Percentiles rank a stretch among this genome's conserved stretches.
Conservation (phyloP, 2,888 invertebrate genomes). For the Latheticus oryzae region DNA sequence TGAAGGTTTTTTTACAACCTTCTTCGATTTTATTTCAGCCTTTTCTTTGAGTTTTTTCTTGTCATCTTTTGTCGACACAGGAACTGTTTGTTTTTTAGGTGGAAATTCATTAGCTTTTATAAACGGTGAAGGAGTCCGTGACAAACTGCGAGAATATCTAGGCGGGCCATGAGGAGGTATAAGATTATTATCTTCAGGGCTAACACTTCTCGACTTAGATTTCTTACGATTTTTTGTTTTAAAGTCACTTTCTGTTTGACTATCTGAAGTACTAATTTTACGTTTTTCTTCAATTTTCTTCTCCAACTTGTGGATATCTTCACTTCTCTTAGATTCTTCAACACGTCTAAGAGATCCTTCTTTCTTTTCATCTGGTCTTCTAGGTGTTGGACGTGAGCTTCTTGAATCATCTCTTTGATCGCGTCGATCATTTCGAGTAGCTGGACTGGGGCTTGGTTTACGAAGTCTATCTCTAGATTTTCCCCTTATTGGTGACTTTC, state of each 20-base stretch:
- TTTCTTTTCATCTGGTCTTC: slow-evolving; percentile 47
- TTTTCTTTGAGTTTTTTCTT: slow-evolving; percentile 66
- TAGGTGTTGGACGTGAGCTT: slow-evolving; percentile 38
- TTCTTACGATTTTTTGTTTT: slow-evolving; percentile 56
- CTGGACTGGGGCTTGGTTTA: slow-evolving; percentile 62
- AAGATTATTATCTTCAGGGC: slow-evolving; percentile 57
- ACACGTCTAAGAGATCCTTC: slow-evolving; percentile 65
- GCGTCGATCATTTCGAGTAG: slow-evolving; percentile 45
- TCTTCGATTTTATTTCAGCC: slow-evolving; percentile 57
- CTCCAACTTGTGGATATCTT: slow-evolving; percentile 44
- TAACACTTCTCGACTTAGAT: slow-evolving; percentile 61
- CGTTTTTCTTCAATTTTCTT: slow-evolving; percentile 48
- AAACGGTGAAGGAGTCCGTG: slow-evolving; percentile 89
- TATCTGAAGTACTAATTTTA: slow-evolving; percentile 52
- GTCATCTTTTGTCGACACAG: slow-evolving; percentile 60
- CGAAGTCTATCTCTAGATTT: slow-evolving; percentile 56
- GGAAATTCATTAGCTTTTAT: slow-evolving; percentile 76
- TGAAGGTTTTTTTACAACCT: slow-evolving; percentile 60
- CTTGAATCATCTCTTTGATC: slow-evolving; percentile 61
- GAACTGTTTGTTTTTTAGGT: slow-evolving; percentile 63
- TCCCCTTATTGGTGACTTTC: slow-evolving; percentile 61
- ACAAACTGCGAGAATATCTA: slow-evolving; percentile 79
- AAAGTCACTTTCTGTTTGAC: slow-evolving; percentile 46
- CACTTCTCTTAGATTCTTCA: slow-evolving; percentile 54
- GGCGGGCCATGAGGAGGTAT: slow-evolving; percentile 64